These are phyloP conservation scores for Caenorhabditis sp. DNA, from an alignment of 2,888 invertebrate species.

Conservation along the genomic window DNA sequence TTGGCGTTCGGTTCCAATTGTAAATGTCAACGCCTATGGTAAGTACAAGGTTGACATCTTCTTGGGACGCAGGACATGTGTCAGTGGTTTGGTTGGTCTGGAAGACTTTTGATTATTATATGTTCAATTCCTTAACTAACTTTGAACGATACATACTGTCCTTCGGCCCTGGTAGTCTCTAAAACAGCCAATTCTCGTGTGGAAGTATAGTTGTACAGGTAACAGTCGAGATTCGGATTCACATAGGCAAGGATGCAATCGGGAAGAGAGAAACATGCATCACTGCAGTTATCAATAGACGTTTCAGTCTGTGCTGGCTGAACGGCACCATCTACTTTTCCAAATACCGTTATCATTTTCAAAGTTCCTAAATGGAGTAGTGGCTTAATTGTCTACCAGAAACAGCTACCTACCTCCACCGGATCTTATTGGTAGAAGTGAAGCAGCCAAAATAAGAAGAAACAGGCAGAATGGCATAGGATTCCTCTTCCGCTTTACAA, in stretches of 20 bases:
- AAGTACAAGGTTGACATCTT: neutral
- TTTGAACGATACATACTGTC: slow-evolving; percentile 20
- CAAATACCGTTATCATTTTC: slow-evolving; percentile 15
- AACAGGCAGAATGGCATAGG: no score
- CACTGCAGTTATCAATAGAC: neutral
- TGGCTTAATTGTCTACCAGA: no score
- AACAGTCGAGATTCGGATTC: neutral
- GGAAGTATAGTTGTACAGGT: neutral
- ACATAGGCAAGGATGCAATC: slow-evolving; percentile 15
- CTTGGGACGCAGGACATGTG: neutral
- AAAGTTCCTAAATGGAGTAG: no score
- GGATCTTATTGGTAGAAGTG: no score
- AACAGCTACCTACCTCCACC: no score
- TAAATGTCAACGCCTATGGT: neutral
- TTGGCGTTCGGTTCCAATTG: neutral
- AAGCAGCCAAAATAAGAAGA: no score
- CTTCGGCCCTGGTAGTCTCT: neutral
- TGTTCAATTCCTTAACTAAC: no score
- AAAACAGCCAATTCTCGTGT: neutral
- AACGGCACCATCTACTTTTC: neutral
- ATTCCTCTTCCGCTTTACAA: no score
- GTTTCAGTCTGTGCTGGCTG: neutral
- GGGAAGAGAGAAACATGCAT: neutral
- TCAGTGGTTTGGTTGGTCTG: neutral
- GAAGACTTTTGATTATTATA: no score